Conservation (phyloP, 2,797 vertebrate genomes). For the Xiphophorus birchmanni region DNA sequence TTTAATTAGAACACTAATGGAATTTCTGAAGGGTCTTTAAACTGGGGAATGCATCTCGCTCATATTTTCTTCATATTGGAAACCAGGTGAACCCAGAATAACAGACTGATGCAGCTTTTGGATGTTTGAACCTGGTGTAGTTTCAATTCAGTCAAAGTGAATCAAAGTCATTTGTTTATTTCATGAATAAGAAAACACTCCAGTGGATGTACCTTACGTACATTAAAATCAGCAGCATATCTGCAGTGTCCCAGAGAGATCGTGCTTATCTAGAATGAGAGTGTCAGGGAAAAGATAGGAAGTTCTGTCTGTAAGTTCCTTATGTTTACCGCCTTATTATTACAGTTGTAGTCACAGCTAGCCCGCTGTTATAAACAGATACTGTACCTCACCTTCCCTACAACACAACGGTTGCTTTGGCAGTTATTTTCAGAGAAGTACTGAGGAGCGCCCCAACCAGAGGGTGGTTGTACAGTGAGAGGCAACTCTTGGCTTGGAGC, state of each 20-base stretch:
- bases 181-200: background rate
- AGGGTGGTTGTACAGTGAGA: slow-evolving; percentile 39
- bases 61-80: background rate
- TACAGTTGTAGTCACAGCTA: slow-evolving; percentile 30
- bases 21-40: background rate
- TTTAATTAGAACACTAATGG: background rate
- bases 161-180: background rate
- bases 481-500: slow-evolving; percentile 48
- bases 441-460: slow-evolving; percentile 23
- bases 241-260: background rate
- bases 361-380: slow-evolving; percentile 32
- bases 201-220: background rate
- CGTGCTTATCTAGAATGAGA: background rate
- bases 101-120: background rate
- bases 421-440: slow-evolving; percentile 57
- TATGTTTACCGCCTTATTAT: background rate
- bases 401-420: slow-evolving; percentile 58
- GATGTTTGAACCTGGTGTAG: background rate
- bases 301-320: background rate
- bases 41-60: background rate
- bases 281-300: background rate
- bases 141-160: background rate
- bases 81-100: background rate
- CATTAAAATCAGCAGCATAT: background rate
- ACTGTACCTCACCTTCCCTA: slow-evolving; percentile 20